Percentiles rank a stretch among this genome's conserved stretches.
These are phyloP conservation scores for Phrixothrix hirtus DNA, from an alignment of 2,888 invertebrate species.

Conservation along the genomic window DNA sequence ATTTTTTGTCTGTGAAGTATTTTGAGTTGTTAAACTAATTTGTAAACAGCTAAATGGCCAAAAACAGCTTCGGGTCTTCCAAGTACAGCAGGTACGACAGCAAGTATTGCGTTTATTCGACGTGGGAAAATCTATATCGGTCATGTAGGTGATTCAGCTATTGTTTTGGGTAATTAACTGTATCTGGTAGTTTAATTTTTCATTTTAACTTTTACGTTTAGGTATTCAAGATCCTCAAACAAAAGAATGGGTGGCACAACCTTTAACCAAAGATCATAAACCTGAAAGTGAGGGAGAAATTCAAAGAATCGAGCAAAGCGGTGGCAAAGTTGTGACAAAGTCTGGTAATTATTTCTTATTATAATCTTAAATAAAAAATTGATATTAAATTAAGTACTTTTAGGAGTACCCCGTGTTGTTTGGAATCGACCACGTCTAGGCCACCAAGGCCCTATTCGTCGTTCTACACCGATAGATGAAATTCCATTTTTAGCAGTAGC, in stretches of 20 bases:
- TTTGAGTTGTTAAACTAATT: too few relatives aligned
- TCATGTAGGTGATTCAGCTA: constrained; percentile 98
- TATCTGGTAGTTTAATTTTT: too few relatives aligned
- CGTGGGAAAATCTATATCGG: constrained; percentile 94
- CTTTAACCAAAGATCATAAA: constrained; percentile 92
- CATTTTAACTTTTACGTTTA: constrained; percentile 21
- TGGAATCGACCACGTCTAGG: constrained; percentile 92
- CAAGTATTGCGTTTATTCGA: constrained; percentile 92
- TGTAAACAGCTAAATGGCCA: constrained; percentile 96
- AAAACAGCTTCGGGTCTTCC: constrained; percentile 92
- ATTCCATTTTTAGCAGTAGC: constrained; percentile 97
- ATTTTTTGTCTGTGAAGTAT: too few relatives aligned
- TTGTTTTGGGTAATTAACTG: constrained; percentile 65
- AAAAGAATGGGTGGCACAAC: constrained; percentile 74
- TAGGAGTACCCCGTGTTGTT: constrained; percentile 92
- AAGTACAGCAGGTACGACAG: constrained; percentile 97
- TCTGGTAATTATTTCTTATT: constrained; percentile 48
- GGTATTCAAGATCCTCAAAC: constrained; percentile 55
- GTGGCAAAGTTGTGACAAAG: constrained; percentile 77
- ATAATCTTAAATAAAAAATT: too few relatives aligned
- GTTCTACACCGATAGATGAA: constrained; percentile 89
- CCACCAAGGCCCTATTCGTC: constrained; percentile 83
- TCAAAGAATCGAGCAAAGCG: constrained; percentile 77
- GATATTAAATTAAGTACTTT: constrained; percentile 3
- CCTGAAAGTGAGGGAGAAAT: constrained; percentile 87